Percentiles rank a stretch among this genome's conserved stretches.
Conservation (phyloP, 2,113 vertebrate genomes). For the Hippocampus abdominalis region DNA sequence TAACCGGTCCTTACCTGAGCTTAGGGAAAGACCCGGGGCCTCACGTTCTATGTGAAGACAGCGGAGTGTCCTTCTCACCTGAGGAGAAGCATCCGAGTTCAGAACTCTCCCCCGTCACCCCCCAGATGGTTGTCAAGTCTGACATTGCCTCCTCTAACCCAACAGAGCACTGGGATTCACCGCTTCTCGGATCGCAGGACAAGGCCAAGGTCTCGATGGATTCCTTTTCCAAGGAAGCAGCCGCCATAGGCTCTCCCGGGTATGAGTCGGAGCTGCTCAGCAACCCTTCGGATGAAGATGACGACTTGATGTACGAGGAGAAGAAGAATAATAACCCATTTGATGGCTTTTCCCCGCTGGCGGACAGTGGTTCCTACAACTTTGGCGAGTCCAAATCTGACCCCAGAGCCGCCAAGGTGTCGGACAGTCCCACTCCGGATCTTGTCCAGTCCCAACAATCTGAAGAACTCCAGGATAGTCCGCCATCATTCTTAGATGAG, state of each 20-base stretch:
- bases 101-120: slow-evolving; percentile 56
- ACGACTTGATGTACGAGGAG: slow-evolving; percentile 67
- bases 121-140: slow-evolving; percentile 59
- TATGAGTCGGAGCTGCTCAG: slow-evolving; percentile 50
- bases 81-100: slow-evolving; percentile 64
- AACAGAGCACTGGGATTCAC: slow-evolving; percentile 65
- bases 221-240: slow-evolving; percentile 56
- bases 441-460: slow-evolving; percentile 87
- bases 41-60: slow-evolving; percentile 66
- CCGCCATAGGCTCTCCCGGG: slow-evolving; percentile 49
- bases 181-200: slow-evolving; percentile 61
- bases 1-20: slow-evolving; percentile 58
- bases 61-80: slow-evolving; percentile 64
- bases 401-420: slow-evolving; percentile 68
- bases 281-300: slow-evolving; percentile 65
- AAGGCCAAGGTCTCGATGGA: slow-evolving; percentile 65
- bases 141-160: slow-evolving; percentile 79
- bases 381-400: slow-evolving; percentile 66
- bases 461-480: slow-evolving; percentile 77
- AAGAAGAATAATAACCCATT: slow-evolving; percentile 71
- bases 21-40: slow-evolving; percentile 59
- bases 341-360: slow-evolving; percentile 64
- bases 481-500: slow-evolving; percentile 73
- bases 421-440: slow-evolving; percentile 91
- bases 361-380: slow-evolving; percentile 59